Percentiles rank a stretch among this genome's conserved stretches.
These are phyloP conservation scores for Campoplex capitator DNA, from an alignment of 2,888 invertebrate species.

Conservation along the genomic window DNA sequence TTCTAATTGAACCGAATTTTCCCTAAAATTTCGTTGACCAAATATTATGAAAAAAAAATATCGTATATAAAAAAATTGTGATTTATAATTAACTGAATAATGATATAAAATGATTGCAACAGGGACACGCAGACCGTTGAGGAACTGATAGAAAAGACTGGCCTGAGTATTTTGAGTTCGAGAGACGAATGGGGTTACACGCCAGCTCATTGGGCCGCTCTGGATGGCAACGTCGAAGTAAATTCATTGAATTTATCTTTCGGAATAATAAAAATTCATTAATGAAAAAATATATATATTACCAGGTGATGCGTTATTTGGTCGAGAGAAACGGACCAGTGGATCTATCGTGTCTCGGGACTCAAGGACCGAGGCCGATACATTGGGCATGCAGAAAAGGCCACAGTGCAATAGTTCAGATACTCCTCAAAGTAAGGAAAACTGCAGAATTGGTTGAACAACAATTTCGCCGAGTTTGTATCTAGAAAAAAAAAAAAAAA, in stretches of 20 bases:
- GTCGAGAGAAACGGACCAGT: conserved; percentile 93
- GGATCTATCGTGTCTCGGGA: conserved; percentile 94
- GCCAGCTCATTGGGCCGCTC: conserved; percentile 96
- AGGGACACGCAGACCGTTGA: conserved; percentile 94
- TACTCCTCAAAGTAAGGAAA: conserved; percentile 85
- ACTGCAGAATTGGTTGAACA: background rate
- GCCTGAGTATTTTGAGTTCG: conserved; percentile 89
- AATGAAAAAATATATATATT: background rate
- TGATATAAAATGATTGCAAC: conserved; percentile 50
- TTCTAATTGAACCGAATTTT: no score
- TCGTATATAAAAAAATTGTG: background rate
- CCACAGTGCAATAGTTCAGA: conserved; percentile 94
- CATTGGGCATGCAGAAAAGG: conserved; percentile 98
- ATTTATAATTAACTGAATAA: background rate
- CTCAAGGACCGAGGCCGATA: conserved; percentile 95
- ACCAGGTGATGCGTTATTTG: conserved; percentile 91
- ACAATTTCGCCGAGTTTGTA: background rate
- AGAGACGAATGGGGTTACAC: conserved; percentile 97
- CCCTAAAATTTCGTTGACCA: no score
- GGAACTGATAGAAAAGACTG: conserved; percentile 92
- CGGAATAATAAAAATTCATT: background rate
- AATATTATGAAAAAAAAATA: background rate
- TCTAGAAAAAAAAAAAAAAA: background rate
- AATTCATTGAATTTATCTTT: conserved; percentile 27
- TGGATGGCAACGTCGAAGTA: conserved; percentile 94